Evolutionary conservation across 2,797 vertebrate genomes (phyloP), one percentile per base, ranked within the genome.

Genomic region (Sphenodon punctatus): DNA sequence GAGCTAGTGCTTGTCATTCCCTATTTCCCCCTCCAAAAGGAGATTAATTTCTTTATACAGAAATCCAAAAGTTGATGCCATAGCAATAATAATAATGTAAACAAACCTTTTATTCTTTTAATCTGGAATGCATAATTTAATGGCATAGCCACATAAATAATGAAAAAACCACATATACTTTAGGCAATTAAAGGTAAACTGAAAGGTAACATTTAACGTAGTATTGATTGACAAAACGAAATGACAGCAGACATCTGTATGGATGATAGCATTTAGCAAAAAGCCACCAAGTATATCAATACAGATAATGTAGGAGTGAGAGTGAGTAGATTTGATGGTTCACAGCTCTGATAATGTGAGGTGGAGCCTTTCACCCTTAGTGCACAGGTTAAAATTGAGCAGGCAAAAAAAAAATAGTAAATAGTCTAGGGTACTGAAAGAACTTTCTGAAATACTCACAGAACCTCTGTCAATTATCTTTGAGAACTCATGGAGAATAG

Each of bases 41-140:
- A 86, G 84, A 93, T 91, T 90, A 82, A 93, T 92, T 92, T 91
- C 72, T 90, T 91, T 91, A 91, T 73, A 90, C 39, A 88, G 86
- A 92, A 93, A 92, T 86, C 64, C 84, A 89, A 88, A 94, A 90
- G 72, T 86, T 93, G 80, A 89, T 86, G 86, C 84, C 86, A 91
- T 73, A 88, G 66, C 73, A 91, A 80, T 83, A 92, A 93, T 78
- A 91, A 81, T 70, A 91, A 87, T 75, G 68, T 92, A 90, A 92
- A 93, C 88, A 89, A 90, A n/a, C 58, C 3, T 86, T 84, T 86
- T 79, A 91, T 80, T 89, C 43, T 88, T 92, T 90, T 91, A 72
- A 91, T 88, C 77, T 86, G 64, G 56, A 92, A 87, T 87, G 84
- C 79, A 84, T 89, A 92, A 93, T 94, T 91, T 89, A 90, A 91